Conservation (phyloP, 2,113 vertebrate genomes). For the Phycodurus eques region DNA sequence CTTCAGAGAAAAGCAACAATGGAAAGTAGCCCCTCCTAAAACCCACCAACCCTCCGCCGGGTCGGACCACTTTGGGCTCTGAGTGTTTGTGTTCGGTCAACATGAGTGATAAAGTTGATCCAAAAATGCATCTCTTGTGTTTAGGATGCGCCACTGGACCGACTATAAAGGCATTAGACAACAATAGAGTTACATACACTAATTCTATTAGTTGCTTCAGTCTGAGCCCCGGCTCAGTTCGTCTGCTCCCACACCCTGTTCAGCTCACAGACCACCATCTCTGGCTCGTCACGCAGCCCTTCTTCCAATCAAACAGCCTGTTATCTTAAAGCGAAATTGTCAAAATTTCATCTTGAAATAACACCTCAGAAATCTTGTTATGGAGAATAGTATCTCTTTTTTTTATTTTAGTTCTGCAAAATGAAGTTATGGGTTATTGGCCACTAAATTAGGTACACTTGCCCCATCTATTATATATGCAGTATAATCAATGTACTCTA, state of each 20-base stretch:
- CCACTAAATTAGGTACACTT: too few relatives aligned
- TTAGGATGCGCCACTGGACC: constrained; percentile 53
- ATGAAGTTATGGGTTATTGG: too few relatives aligned
- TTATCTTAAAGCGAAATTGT: not conserved
- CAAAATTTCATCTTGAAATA: too few relatives aligned
- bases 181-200: constrained; percentile 66
- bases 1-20: constrained; percentile 68
- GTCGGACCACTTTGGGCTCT: constrained; percentile 48
- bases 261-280: constrained; percentile 31
- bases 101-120: constrained; percentile 72
- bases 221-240: constrained; percentile 52
- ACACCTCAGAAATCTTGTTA: too few relatives aligned
- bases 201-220: constrained; percentile 67
- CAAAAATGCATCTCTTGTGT: constrained; percentile 44
- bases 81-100: constrained; percentile 66
- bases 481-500: too few relatives aligned
- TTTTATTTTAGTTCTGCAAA: too few relatives aligned
- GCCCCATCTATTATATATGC: too few relatives aligned
- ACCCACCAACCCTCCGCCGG: not conserved
- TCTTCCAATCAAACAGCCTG: not conserved
- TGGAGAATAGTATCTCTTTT: too few relatives aligned
- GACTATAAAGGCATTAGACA: constrained; percentile 63
- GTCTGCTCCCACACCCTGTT: constrained; percentile 27
- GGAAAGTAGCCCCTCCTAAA: constrained; percentile 4
- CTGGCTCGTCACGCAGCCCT: not conserved